Percentiles rank a stretch among this genome's conserved stretches.
Evolutionary conservation across 2,113 vertebrate species (phyloP).

Genomic region (Urocolius indicus): DNA sequence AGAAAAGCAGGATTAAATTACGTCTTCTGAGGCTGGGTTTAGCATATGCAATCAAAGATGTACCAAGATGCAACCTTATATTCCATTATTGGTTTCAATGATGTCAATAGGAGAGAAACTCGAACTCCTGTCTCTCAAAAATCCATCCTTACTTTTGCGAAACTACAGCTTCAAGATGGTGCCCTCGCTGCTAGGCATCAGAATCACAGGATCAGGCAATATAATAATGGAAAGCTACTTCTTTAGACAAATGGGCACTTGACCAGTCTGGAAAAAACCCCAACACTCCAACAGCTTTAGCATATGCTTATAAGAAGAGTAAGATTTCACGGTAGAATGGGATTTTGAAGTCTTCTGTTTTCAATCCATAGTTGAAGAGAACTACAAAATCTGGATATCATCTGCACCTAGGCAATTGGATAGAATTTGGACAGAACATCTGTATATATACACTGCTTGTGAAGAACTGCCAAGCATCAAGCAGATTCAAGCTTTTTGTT

Average conservation of each 20-base stretch:
- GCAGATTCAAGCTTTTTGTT: background rate
- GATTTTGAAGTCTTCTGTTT: background rate
- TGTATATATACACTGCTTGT: background rate
- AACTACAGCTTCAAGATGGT: background rate
- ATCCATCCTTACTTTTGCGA: background rate
- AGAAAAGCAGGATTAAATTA: background rate
- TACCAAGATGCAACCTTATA: background rate
- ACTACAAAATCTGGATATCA: background rate
- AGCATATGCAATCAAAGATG: fast-evolving
- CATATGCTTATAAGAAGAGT: background rate
- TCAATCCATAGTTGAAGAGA: background rate
- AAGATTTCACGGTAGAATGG: background rate
- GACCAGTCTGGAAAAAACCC: background rate
- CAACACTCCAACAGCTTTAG: background rate
- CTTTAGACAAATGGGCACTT: background rate
- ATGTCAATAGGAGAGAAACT: background rate
- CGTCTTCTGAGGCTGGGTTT: background rate
- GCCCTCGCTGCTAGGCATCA: background rate
- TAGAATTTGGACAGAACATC: background rate
- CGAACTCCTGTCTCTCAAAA: background rate
- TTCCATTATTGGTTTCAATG: background rate
- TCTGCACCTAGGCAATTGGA: background rate
- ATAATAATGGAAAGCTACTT: background rate
- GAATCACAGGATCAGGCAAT: background rate
- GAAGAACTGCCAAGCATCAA: background rate